Evolutionary conservation across 2,888 invertebrate genomes (phyloP), one percentile per base, ranked within the genome.

Genomic region (Drosophila pseudotakahashii): DNA sequence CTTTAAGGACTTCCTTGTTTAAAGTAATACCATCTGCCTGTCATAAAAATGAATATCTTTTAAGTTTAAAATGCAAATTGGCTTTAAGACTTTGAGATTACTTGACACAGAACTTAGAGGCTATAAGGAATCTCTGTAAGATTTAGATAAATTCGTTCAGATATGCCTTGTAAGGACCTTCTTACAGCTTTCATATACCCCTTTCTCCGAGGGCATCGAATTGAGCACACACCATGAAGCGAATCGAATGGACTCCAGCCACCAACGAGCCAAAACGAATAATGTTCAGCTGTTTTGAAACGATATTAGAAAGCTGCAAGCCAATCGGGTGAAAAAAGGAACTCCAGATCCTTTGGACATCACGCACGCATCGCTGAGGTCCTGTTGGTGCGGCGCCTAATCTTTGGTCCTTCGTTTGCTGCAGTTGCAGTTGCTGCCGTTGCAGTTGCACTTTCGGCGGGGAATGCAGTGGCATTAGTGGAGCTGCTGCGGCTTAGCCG

Each of bases 381-480:
- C 30, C 32, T 37, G 39, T 37, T 14, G 37, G 10, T 23, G 51
- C 23, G 39, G 44, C 32, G 37, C 41, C 66, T 59, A 59, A 73
- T 66, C 73, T 54, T 73, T 66, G 51, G 42, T 47, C 55, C 48
- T 36, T 14, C 26, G 30, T 7, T 30, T 7, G 14, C 14, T 53
- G 59, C 41, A 13, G 34, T 10, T 63, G 55, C 41, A 53, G 60
- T 44, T 11, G n/a, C 7, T 59, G 62, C 75, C 63, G 68, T 70
- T 78, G 69, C 58, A 44, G 11, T 32, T 48, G 47, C 34, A 48
- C 16, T 30, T 26, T n/a, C 47, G 14, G 14, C 54, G 36, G 34
- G 45, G 34, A 45, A 51, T 73, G 87, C 82, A 77, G 86, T 86
- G 82, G 86, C 77, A 84, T 84, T 82, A 85, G 81, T 76, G 74